Evolutionary conservation across 2,113 vertebrate genomes (phyloP).

Genomic region (Dendrocopos noguchii): DNA sequence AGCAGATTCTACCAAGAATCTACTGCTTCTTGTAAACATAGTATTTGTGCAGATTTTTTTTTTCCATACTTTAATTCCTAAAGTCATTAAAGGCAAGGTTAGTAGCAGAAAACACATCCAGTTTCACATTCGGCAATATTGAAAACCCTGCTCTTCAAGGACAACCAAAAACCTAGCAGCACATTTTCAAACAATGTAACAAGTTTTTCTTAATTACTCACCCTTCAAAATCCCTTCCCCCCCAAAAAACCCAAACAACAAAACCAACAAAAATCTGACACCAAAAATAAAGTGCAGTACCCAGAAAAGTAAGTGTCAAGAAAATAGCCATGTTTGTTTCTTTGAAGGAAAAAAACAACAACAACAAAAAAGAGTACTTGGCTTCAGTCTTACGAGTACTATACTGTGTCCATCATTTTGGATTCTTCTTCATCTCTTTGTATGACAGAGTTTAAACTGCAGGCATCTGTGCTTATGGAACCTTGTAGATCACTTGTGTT

Average conservation of each 20-base stretch:
- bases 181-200: conserved; percentile 74
- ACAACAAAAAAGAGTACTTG: conserved; percentile 41
- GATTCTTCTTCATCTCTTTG: conserved; percentile 92
- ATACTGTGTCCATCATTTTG: conserved; percentile 95
- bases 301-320: conserved; percentile 85
- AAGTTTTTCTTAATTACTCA: conserved; percentile 68
- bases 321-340: conserved; percentile 80
- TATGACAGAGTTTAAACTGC: conserved; percentile 80
- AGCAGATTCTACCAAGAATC: conserved; percentile 76
- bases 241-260: background rate
- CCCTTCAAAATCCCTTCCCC: conserved; percentile 42
- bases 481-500: conserved; percentile 83
- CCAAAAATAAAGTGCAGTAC: conserved; percentile 94
- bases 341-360: conserved; percentile 9
- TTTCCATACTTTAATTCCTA: conserved; percentile 76
- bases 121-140: conserved; percentile 76
- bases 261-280: conserved; percentile 63
- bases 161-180: conserved; percentile 80
- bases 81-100: conserved; percentile 80
- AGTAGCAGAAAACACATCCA: conserved; percentile 79
- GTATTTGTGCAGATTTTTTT: conserved; percentile 77
- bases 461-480: conserved; percentile 80
- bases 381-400: conserved; percentile 73
- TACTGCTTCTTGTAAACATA: conserved; percentile 80
- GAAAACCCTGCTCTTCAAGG: conserved; percentile 73